A percentile compares a stretch with the other conserved stretches of the same genome.
Conservation (phyloP, 2,797 vertebrate species). For the Syngnathus rostellatus region DNA sequence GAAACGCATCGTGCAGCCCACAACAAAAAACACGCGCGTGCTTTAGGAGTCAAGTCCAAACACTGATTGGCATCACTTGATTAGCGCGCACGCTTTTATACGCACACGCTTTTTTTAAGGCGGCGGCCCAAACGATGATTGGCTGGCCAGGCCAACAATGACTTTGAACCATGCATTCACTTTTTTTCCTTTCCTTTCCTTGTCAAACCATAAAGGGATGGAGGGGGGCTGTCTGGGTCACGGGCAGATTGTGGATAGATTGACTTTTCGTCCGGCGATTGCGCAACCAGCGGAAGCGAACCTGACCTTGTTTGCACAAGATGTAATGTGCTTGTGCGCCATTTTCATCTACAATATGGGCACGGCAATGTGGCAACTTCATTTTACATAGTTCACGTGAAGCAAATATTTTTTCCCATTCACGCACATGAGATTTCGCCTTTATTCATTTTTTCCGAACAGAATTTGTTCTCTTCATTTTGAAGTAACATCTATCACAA, state of each 20-base stretch:
- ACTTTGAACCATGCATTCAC: constrained; percentile 81
- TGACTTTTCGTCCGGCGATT: constrained; percentile 22
- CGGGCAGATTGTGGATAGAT: constrained; percentile 20
- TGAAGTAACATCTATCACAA: too few relatives aligned
- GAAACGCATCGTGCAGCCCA: constrained; percentile 68
- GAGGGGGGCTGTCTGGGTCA: neutral
- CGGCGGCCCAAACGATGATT: constrained; percentile 92
- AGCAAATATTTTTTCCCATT: too few relatives aligned
- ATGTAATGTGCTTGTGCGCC: neutral
- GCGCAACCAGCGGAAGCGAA: constrained; percentile 15
- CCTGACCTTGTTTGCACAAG: neutral
- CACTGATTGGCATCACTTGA: constrained; percentile 84
- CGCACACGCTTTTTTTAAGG: constrained; percentile 66
- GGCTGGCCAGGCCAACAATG: constrained; percentile 89
- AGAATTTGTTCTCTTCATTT: too few relatives aligned
- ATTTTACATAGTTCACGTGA: neutral
- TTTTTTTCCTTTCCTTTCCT: constrained; percentile 55
- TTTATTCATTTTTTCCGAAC: too few relatives aligned
- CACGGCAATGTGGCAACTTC: neutral
- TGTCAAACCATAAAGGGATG: constrained; percentile 73
- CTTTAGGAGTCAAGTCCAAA: constrained; percentile 64
- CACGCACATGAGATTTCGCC: too few relatives aligned
- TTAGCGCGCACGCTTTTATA: constrained; percentile 95
- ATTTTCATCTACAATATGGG: neutral
- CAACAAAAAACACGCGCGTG: neutral